Evolutionary conservation across 2,113 vertebrate species (phyloP), one percentile per base, ranked within the genome.

Genomic region (Lontra canadensis): DNA sequence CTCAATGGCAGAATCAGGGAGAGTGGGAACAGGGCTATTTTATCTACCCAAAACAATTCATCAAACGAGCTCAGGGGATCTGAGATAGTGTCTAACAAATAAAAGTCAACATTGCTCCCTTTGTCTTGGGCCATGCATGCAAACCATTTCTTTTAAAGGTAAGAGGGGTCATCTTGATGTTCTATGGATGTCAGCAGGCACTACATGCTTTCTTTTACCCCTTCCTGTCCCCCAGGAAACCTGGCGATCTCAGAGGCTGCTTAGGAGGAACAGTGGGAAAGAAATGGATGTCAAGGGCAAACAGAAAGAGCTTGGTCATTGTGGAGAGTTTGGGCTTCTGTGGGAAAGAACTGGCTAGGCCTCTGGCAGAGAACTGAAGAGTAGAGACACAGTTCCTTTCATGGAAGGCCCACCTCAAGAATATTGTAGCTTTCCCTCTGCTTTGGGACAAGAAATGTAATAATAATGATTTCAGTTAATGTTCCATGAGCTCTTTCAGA

Each of bases 31-130:
- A 98, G 91, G 95, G 84, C 85, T 94, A 57, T 96, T 98, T 98
- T 99, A 98, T 98, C 98, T 98, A 97, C 83, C 91, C 84, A 63
- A 98, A 98, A 90, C 97, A 98, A 93, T 98, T 97, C 14, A 21
- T 97, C 89, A 97, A 97, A 97, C 57, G 55, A 98, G 96, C 88
- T 89, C 84, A 94, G 96, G 88, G 87, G 79, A 92, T 96, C 90
- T 0, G 0, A 91, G 96, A 97, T 96, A 91, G 90, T 95, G 96
- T 97, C 92, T 93, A 93, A 88, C 96, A 98, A 97, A 96, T 94
- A 92, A 95, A 97, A 98, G 97, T 96, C 98, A 98, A 97, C 0
- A 88, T 85, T 80, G 63, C 55, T 97, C 88, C 90, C 95, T 97
- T 96, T 97, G 95, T 97, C 73, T 96, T 29, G 78, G n/a, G 25